phyloP scores from a whole-genome alignment of 2,797 vertebrate species.

The Chrosomus eos region DNA sequence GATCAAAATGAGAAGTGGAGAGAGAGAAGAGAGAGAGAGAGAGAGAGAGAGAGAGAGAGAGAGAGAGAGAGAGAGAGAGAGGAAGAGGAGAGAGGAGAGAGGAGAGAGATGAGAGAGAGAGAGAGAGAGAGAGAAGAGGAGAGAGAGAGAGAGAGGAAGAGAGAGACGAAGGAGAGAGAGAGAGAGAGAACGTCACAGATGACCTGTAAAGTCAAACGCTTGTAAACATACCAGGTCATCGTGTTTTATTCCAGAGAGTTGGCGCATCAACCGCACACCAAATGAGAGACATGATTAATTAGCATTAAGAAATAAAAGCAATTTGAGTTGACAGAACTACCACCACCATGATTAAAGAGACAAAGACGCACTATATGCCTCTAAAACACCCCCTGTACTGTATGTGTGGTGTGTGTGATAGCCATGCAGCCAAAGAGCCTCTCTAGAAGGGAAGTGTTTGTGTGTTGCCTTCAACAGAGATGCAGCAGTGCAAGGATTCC shows the following conservation, averaged over 20 bases:
- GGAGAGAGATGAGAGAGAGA: background rate
- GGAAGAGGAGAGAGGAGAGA: too few relatives aligned
- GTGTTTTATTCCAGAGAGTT: background rate
- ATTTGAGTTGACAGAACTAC: background rate
- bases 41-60: background rate
- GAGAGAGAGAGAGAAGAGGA: background rate
- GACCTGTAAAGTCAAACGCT: conserved; percentile 16
- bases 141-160: too few relatives aligned
- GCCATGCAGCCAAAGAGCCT: conserved; percentile 38
- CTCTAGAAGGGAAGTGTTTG: conserved; percentile 18
- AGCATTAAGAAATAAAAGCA: conserved; percentile 23
- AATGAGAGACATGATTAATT: background rate
- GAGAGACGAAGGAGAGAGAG: background rate
- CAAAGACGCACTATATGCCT: conserved; percentile 8
- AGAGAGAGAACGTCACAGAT: conserved; percentile 17
- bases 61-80: background rate
- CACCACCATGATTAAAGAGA: conserved; percentile 47
- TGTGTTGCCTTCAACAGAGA: conserved; percentile 50
- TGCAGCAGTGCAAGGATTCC: conserved; percentile 55
- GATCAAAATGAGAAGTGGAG: background rate
- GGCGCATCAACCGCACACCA: conserved; percentile 8
- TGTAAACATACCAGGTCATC: conserved; percentile 21
- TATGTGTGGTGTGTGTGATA: conserved; percentile 50
- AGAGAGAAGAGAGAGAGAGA: background rate
- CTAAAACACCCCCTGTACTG: background rate